Base-by-base conservation (phyloP, 2,888 invertebrate genomes). In the Thereva nobilitata region DNA sequence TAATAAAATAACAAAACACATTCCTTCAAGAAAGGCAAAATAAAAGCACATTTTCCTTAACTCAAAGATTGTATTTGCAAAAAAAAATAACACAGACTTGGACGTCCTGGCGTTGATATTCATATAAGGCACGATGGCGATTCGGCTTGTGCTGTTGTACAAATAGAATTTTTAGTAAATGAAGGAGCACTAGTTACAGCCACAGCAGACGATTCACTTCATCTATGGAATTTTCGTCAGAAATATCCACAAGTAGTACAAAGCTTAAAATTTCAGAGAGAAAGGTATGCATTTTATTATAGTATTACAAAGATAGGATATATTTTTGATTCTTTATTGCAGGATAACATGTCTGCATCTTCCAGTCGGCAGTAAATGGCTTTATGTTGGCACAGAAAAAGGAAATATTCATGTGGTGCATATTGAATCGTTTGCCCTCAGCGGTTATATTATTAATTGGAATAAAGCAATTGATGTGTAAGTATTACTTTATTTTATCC, bases 401-500 rank as follows among this genome's bases (percentile, higher is more conserved):
- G 99, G 99, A 72, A 99, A 99, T 85, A 92, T 98, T 76, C 97
- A 99, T 83, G 89, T 98, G 73, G 93, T 97, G 78, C 93, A 97
- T 84, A 90, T 98, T 76, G 97, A 97, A 84, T 90, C 91, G 75
- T 99, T 99, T 85, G 86, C 89, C 77, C 88, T 99, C 76, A 97
- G 97, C 78, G 97, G 97, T 72, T 99, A 99, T 85, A 89, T 97
- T 82, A 96, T 99, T 86, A 97, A 98, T 87, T 99, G 99, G 99
- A 99, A 99, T 86, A 99, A 99, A 86, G 96, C 97, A 76, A 98
- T 99, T 82, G 99, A 98, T 89, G 87, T 97, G 97, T 98, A 84
- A 92, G 94, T 92, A 83, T 72, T 37, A 8, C 23, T 52, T 9
- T 54, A 41, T n/a, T 54, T 54, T 10, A 10, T 54, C 35, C 47